These are phyloP conservation scores for Siphamia tubifer DNA, from an alignment of 2,113 vertebrate genomes.

Conservation along the genomic window DNA sequence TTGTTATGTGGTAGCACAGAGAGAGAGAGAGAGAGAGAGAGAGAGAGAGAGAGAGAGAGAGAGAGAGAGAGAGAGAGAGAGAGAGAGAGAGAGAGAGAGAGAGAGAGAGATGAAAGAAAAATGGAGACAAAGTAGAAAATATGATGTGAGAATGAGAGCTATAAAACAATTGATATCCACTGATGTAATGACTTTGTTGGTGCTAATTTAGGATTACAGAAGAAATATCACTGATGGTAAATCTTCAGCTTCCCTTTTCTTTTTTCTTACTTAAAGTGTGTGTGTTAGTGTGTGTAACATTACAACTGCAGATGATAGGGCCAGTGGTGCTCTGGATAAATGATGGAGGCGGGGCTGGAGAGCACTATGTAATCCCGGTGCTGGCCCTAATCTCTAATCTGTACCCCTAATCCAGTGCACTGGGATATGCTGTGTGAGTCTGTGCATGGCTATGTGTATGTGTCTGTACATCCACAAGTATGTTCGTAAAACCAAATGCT, in stretches of 20 bases:
- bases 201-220: conserved; percentile 46
- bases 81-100: not conserved
- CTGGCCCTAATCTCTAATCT: conserved; percentile 82
- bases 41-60: not conserved
- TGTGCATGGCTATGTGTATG: not conserved
- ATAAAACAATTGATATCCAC: conserved; percentile 17
- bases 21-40: not conserved
- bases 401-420: conserved; percentile 71
- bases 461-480: too few species aligned
- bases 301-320: conserved; percentile 41
- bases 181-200: not conserved
- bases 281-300: conserved; percentile 32
- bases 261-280: not conserved
- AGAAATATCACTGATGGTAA: conserved; percentile 25
- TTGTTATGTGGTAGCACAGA: not conserved
- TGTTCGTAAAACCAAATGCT: too few species aligned
- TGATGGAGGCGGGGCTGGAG: conserved; percentile 49
- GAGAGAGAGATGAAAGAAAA: not conserved
- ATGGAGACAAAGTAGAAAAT: not conserved
- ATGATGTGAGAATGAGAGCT: not conserved
- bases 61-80: not conserved
- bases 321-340: conserved; percentile 45
- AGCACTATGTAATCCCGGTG: conserved; percentile 71
- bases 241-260: not conserved
- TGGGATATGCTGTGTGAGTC: conserved; percentile 27